Evolutionary conservation across 2,113 vertebrate species (phyloP).

Genomic region (Pelusios castaneus): DNA sequence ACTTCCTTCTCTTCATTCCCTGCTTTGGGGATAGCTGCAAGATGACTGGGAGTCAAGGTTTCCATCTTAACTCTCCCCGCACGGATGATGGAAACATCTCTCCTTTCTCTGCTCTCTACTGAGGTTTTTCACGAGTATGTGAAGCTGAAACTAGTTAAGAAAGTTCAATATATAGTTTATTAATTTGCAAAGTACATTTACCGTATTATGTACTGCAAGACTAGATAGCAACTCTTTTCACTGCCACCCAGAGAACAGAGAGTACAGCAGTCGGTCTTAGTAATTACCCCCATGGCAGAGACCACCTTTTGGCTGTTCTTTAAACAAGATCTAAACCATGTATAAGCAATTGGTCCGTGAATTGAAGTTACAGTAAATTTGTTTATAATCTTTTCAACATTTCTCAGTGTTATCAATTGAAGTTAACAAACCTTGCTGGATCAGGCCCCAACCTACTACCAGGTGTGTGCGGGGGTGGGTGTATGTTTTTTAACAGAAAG

Average conservation of each 20-base stretch:
- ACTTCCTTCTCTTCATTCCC: background rate
- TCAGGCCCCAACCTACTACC: background rate
- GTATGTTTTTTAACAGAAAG: background rate
- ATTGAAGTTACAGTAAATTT: background rate
- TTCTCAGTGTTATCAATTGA: background rate
- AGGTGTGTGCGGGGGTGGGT: background rate
- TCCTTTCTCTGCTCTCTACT: accelerated
- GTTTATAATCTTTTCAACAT: background rate
- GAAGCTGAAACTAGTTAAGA: background rate
- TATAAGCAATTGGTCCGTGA: background rate
- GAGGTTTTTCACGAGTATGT: background rate
- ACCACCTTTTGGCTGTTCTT: background rate
- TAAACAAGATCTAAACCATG: background rate
- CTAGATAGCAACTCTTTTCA: background rate
- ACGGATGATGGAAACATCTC: background rate
- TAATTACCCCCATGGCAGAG: background rate
- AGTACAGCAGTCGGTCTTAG: accelerated
- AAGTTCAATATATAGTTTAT: background rate
- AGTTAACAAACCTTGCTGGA: background rate
- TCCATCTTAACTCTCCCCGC: background rate
- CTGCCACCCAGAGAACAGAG: background rate
- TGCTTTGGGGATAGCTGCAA: background rate
- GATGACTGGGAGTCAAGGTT: background rate
- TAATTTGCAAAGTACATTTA: background rate
- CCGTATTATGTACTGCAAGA: accelerated